Conservation (phyloP, 1,140 invertebrate genomes). For the Eriocheir sinensis region DNA sequence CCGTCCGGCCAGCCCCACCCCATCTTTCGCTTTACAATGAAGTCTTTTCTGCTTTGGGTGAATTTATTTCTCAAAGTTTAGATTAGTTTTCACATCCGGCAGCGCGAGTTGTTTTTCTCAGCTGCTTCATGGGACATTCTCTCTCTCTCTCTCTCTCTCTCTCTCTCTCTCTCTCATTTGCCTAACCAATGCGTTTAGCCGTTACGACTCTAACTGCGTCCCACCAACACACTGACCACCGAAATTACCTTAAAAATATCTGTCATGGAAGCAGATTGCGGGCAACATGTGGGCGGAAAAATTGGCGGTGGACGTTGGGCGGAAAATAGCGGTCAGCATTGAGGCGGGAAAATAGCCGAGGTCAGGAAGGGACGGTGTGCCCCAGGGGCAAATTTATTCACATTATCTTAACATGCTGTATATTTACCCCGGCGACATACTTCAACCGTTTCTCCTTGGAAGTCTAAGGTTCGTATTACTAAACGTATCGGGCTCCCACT, state of each 20-base stretch:
- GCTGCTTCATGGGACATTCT: too few species aligned
- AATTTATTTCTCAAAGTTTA: neutral
- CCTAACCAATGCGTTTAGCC: neutral
- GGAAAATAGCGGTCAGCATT: neutral
- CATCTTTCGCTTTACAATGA: neutral
- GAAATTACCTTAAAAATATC: neutral
- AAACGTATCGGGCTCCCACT: too few species aligned
- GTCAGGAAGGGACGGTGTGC: neutral
- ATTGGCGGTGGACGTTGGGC: neutral
- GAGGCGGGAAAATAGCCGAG: neutral
- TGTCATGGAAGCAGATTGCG: neutral
- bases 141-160: constrained; percentile 1
- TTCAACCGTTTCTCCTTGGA: neutral
- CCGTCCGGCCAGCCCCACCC: neutral
- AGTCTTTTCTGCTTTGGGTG: neutral
- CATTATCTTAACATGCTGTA: neutral
- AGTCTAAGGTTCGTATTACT: too few species aligned
- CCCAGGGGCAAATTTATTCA: neutral
- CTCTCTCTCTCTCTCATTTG: neutral
- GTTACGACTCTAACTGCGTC: neutral
- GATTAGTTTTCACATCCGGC: neutral
- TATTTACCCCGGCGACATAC: neutral
- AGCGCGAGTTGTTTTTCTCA: too few species aligned
- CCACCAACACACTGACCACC: neutral
- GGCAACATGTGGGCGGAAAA: too few species aligned